Conservation (phyloP, 1,140 invertebrate species). For the Euborellia annulipes region DNA sequence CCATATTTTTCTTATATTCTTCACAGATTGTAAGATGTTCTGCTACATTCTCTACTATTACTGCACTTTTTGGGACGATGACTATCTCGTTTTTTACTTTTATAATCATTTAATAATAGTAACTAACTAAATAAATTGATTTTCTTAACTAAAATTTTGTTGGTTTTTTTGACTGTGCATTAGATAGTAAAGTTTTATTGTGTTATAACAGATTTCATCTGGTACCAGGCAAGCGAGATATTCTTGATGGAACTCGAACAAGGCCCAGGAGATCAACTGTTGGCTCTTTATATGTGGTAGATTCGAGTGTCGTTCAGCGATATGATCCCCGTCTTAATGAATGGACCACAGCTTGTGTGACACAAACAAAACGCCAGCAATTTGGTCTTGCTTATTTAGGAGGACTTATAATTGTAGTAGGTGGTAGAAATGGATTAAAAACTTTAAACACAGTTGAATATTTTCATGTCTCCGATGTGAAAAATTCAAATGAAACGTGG, state of each 20-base stretch:
- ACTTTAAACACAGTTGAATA: conserved; percentile 58
- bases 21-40: too few species aligned
- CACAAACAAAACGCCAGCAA: conserved; percentile 41
- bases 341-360: conserved; percentile 40
- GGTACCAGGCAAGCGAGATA: conserved; percentile 63
- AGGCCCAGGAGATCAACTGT: conserved; percentile 81
- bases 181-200: too few species aligned
- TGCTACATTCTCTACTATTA: too few species aligned
- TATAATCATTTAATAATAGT: too few species aligned
- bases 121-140: too few species aligned
- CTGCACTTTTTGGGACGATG: too few species aligned
- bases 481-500: conserved; percentile 63
- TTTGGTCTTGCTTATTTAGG: conserved; percentile 81
- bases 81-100: too few species aligned
- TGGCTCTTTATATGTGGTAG: conserved; percentile 69
- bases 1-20: too few species aligned
- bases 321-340: conserved; percentile 71
- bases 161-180: too few species aligned
- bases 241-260: conserved; percentile 61
- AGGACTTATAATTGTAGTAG: conserved; percentile 66
- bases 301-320: conserved; percentile 41
- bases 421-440: conserved; percentile 85
- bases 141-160: too few species aligned
- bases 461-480: conserved; percentile 5
- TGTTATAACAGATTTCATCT: conserved; percentile 37